phyloP scores from a whole-genome alignment of 2,113 vertebrate genomes.

The Eptesicus fuscus region DNA sequence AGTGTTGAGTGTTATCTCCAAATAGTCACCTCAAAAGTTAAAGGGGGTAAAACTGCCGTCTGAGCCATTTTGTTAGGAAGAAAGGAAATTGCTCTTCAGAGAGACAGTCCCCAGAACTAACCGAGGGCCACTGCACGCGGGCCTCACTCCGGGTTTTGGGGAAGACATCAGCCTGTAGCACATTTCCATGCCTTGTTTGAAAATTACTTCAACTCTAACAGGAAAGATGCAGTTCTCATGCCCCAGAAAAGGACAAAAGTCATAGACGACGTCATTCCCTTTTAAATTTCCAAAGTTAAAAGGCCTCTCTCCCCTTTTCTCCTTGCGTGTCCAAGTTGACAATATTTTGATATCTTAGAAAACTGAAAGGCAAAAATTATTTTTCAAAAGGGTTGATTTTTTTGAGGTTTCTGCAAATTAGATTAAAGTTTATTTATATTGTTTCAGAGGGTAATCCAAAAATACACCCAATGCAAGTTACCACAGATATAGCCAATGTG shows the following conservation, averaged over 20 bases:
- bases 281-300: constrained; percentile 62
- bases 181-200: neutral
- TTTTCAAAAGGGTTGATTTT: constrained; percentile 68
- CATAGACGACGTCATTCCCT: constrained; percentile 61
- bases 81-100: constrained; percentile 18
- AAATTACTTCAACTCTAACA: constrained; percentile 49
- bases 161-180: constrained; percentile 24
- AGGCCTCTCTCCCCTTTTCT: constrained; percentile 21
- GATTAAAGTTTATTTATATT: constrained; percentile 75
- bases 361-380: constrained; percentile 22
- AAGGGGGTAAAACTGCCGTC: neutral
- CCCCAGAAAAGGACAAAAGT: neutral
- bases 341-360: constrained; percentile 50
- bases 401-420: constrained; percentile 73
- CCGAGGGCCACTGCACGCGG: too few relatives aligned
- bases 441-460: constrained; percentile 56
- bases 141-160: too few relatives aligned
- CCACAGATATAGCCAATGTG: neutral
- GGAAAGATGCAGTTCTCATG: neutral
- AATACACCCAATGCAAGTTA: neutral
- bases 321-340: constrained; percentile 55
- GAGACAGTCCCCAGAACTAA: neutral
- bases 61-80: constrained; percentile 17
- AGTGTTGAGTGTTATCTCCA: neutral
- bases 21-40: neutral